These are phyloP conservation scores for Callorhinus ursinus DNA, from an alignment of 2,113 vertebrate species.

Conservation along the genomic window DNA sequence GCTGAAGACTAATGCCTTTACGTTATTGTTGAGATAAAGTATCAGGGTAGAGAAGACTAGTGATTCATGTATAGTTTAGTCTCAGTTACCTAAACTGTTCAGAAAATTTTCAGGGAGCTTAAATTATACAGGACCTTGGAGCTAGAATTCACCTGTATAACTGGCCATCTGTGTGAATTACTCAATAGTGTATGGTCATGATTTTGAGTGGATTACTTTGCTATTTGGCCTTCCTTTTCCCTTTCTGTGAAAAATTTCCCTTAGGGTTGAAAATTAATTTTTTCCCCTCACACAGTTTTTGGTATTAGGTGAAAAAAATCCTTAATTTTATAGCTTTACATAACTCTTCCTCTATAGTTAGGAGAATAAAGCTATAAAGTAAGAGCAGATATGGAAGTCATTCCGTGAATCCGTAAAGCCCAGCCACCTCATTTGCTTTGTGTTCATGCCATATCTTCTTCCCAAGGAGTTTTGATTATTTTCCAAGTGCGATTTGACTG, in stretches of 20 bases:
- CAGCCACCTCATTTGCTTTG: background rate
- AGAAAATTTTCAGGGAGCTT: background rate
- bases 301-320: background rate
- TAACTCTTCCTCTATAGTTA: background rate
- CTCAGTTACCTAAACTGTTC: background rate
- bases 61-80: background rate
- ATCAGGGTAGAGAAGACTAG: background rate
- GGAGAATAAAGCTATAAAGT: background rate
- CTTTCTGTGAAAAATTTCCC: background rate
- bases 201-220: conserved; percentile 9
- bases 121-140: background rate
- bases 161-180: background rate
- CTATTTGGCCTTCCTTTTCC: background rate
- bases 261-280: background rate
- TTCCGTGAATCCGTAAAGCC: background rate
- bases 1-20: background rate
- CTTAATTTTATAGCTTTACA: background rate
- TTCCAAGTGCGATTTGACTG: background rate
- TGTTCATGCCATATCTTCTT: background rate
- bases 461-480: background rate
- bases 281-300: background rate
- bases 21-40: background rate
- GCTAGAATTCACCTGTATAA: background rate
- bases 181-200: background rate
- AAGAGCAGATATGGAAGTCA: background rate